Evolutionary conservation across 2,888 invertebrate species (phyloP).

Genomic region (Mythimna impura): DNA sequence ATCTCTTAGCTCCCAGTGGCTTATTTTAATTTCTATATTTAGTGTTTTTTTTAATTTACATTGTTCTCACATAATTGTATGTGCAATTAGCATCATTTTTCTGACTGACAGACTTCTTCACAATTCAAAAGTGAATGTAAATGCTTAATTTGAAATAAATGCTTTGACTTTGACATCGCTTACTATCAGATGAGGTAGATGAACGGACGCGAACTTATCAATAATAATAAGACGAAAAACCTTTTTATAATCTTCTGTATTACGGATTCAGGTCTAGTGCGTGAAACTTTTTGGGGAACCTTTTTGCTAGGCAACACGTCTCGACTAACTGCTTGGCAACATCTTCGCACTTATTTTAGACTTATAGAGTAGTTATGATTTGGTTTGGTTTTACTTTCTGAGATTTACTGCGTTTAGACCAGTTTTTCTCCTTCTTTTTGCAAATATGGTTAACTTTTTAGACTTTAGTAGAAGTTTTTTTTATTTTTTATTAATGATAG

Average conservation of each 20-base stretch:
- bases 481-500: too few relatives aligned
- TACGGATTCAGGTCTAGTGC: slow-evolving; percentile 58
- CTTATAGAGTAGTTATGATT: slow-evolving; percentile 41
- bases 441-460: background rate
- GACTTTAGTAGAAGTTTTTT: background rate
- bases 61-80: too few relatives aligned
- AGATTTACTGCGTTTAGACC: slow-evolving; percentile 7
- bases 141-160: too few relatives aligned
- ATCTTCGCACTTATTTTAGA: slow-evolving; percentile 31
- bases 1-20: too few relatives aligned
- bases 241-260: slow-evolving; percentile 54
- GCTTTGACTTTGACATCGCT: too few relatives aligned
- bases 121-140: too few relatives aligned
- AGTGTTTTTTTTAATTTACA: too few relatives aligned
- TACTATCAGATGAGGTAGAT: too few relatives aligned
- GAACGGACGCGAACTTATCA: slow-evolving; percentile 8
- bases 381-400: slow-evolving; percentile 25
- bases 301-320: slow-evolving; percentile 44
- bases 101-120: too few relatives aligned
- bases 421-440: background rate
- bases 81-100: too few relatives aligned
- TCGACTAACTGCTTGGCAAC: slow-evolving; percentile 26
- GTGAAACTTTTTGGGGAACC: slow-evolving; percentile 45
- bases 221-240: slow-evolving; percentile 23
- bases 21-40: too few relatives aligned